Evolutionary conservation across 1,140 invertebrate genomes (phyloP).

Genomic region (Lepidotrigona ventralis): DNA sequence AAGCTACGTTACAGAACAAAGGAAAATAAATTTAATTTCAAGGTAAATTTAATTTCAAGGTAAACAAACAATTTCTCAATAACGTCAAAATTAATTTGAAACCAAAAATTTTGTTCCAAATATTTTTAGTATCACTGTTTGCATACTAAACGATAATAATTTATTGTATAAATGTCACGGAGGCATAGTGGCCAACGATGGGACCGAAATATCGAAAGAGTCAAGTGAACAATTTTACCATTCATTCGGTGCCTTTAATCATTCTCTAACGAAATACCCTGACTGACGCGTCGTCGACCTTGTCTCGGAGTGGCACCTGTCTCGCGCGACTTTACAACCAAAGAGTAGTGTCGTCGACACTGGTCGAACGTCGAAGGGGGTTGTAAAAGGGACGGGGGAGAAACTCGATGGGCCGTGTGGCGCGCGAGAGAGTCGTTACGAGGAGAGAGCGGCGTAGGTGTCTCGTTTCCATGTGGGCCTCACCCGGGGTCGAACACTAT

Average conservation of each 20-base stretch:
- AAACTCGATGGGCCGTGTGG: not conserved
- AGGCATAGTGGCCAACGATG: too few species aligned
- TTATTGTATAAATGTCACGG: too few species aligned
- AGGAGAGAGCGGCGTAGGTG: conserved; percentile 59
- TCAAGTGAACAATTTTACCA: not conserved
- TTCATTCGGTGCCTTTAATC: not conserved
- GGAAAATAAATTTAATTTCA: too few species aligned
- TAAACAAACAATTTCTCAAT: too few species aligned
- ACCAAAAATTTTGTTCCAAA: too few species aligned
- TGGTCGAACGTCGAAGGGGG: not conserved
- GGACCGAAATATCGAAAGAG: not conserved
- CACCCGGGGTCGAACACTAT: conserved; percentile 65
- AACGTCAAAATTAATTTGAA: too few species aligned
- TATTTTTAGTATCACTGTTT: too few species aligned
- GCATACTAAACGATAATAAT: too few species aligned
- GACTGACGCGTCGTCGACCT: conserved; percentile 32
- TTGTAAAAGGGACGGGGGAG: not conserved
- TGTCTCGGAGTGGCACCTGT: conserved; percentile 55
- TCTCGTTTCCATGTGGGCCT: conserved; percentile 67
- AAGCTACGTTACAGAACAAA: too few species aligned
- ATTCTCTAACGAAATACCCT: too few species aligned
- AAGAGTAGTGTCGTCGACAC: conserved; percentile 33
- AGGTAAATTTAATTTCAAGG: too few species aligned
- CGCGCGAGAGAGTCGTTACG: conserved; percentile 8
- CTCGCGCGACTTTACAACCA: conserved; percentile 48